Evolutionary conservation across 2,888 invertebrate genomes (phyloP).

Genomic region (Tinea pellionella): DNA sequence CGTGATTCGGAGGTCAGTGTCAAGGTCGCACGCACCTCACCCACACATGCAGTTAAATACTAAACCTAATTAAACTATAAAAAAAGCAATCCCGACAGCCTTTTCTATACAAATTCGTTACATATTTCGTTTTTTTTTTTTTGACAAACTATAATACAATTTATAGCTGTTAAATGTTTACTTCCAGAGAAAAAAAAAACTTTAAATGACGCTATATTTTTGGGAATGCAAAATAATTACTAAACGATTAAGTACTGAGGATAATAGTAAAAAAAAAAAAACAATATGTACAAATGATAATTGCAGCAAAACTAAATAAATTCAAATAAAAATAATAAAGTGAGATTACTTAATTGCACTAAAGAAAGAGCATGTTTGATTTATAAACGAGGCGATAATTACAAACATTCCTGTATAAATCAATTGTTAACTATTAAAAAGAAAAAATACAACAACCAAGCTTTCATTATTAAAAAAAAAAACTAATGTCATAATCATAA

Average conservation of each 20-base stretch:
- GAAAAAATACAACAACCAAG: not conserved
- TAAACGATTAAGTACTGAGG: slow-evolving; percentile 64
- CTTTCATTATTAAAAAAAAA: not conserved
- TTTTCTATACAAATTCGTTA: slow-evolving; percentile 7
- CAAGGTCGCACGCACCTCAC: not conserved
- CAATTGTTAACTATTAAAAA: not conserved
- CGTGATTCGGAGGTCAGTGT: slow-evolving; percentile 41
- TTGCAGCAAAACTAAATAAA: not conserved
- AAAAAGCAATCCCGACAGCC: slow-evolving; percentile 6
- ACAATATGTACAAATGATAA: not conserved
- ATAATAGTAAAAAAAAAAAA: no score
- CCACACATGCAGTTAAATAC: not conserved
- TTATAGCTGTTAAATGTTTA: not conserved
- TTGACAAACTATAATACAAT: not conserved
- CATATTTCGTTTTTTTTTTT: not conserved
- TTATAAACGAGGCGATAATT: not conserved
- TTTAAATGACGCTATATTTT: slow-evolving; percentile 56
- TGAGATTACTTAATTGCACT: not conserved
- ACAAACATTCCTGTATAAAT: not conserved
- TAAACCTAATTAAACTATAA: not conserved
- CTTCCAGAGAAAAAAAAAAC: slow-evolving; percentile 28
- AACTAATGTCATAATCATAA: not conserved
- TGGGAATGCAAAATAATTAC: slow-evolving; percentile 65
- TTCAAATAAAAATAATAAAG: not conserved
- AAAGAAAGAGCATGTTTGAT: not conserved